A percentile compares a stretch with the other conserved stretches of the same genome.
Evolutionary conservation across 2,888 invertebrate genomes (phyloP).

Genomic region (Yponomeuta cagnagella): DNA sequence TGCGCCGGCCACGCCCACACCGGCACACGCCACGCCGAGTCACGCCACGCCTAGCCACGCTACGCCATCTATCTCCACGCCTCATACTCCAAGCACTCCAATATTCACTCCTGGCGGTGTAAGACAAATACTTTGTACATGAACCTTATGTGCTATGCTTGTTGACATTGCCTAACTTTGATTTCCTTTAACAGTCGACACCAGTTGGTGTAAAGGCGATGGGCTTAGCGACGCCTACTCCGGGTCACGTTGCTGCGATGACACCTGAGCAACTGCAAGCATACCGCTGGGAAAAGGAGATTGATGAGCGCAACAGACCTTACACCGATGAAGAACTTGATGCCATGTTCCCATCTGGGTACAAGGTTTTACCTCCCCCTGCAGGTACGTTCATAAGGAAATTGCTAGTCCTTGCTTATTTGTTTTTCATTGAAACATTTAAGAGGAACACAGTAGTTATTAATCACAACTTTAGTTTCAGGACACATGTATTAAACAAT

Average conservation of each 20-base stretch:
- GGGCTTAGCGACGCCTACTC: conserved; percentile 98
- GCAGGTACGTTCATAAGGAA: conserved; percentile 76
- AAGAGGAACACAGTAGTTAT: conserved; percentile 56
- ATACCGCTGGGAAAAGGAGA: conserved; percentile 98
- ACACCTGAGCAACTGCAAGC: conserved; percentile 99
- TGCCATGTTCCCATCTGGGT: conserved; percentile 97
- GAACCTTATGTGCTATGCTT: not conserved
- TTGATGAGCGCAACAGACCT: conserved; percentile 97
- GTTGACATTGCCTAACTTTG: not conserved
- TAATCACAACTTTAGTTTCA: conserved; percentile 67
- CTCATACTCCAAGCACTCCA: conserved; percentile 74
- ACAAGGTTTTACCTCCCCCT: conserved; percentile 97
- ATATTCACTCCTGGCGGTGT: conserved; percentile 88
- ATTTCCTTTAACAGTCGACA: conserved; percentile 69
- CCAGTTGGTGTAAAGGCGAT: conserved; percentile 96
- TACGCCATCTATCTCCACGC: conserved; percentile 81
- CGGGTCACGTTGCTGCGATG: conserved; percentile 97
- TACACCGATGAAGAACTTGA: conserved; percentile 98
- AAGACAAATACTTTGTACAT: conserved; percentile 31
- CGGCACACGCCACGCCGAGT: conserved; percentile 82
- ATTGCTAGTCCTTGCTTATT: conserved; percentile 13
- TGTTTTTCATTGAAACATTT: conserved; percentile 20
- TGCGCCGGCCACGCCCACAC: conserved; percentile 83
- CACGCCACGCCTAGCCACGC: conserved; percentile 84
- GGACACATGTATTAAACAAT: conserved; percentile 62